Percentiles rank a stretch among this genome's conserved stretches.
phyloP scores from a whole-genome alignment of 2,888 invertebrate species.

The Euplagia quadripunctaria region DNA sequence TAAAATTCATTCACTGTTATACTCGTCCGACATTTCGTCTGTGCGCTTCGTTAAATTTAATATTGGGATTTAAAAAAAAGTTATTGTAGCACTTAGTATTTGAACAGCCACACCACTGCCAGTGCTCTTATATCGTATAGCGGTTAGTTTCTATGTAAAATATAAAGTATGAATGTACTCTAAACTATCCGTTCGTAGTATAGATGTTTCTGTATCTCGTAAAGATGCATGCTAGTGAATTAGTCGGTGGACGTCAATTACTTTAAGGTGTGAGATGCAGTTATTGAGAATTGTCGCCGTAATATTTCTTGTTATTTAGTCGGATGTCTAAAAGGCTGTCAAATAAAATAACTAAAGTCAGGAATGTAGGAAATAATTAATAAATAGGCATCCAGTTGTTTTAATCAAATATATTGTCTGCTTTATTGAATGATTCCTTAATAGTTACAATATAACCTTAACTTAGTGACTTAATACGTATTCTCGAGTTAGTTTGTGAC shows the following conservation, averaged over 20 bases:
- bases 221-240: conserved; percentile 19
- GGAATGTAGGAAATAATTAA: no score
- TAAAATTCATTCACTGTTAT: neutral
- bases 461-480: no score
- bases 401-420: neutral
- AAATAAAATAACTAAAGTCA: neutral
- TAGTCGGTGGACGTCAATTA: conserved; percentile 48
- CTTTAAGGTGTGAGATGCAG: conserved; percentile 25
- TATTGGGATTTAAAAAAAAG: conserved; percentile 11
- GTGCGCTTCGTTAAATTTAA: conserved; percentile 3
- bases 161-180: conserved; percentile 33
- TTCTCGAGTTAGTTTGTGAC: no score
- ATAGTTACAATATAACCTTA: no score
- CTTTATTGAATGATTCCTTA: no score
- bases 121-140: conserved; percentile 62
- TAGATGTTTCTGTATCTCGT: conserved; percentile 30
- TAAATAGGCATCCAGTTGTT: neutral
- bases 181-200: conserved; percentile 53
- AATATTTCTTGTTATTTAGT: conserved; percentile 26
- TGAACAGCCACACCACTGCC: conserved; percentile 74
- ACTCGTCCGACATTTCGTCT: conserved; percentile 6
- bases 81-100: conserved; percentile 57
- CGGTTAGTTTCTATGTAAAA: conserved; percentile 30
- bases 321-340: neutral
- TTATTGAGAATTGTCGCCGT: conserved; percentile 7